A percentile compares a stretch with the other conserved stretches of the same genome.
phyloP scores from a whole-genome alignment of 2,797 vertebrate species.

The Lepidocolaptes lacrymiger region DNA sequence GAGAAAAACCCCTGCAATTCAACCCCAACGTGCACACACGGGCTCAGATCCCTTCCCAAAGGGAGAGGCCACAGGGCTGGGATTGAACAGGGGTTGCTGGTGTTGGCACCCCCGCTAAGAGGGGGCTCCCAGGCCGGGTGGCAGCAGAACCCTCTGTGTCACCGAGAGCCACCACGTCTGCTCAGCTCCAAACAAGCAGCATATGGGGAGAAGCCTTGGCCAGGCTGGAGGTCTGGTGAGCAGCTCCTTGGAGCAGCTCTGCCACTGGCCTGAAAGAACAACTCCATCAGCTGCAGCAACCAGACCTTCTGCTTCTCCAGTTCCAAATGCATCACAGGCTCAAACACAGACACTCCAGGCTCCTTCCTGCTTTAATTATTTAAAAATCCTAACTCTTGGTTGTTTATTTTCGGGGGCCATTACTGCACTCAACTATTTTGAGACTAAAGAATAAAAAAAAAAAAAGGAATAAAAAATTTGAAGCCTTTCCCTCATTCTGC shows the following conservation, averaged over 20 bases:
- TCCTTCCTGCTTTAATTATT: constrained; percentile 49
- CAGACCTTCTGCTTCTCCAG: constrained; percentile 4
- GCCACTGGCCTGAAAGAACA: constrained; percentile 30
- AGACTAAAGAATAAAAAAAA: neutral
- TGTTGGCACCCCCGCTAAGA: fast-evolving
- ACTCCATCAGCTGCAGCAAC: constrained; percentile 10
- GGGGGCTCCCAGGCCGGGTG: neutral
- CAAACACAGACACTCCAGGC: neutral
- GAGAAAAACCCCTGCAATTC: fast-evolving
- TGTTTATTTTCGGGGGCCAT: constrained; percentile 34
- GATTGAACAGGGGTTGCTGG: fast-evolving
- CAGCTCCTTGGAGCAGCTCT: neutral
- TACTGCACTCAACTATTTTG: constrained; percentile 17
- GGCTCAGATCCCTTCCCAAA: neutral
- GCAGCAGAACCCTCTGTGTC: neutral
- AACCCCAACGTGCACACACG: fast-evolving
- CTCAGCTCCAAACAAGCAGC: neutral
- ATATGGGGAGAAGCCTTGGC: neutral
- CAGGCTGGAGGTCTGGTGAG: neutral
- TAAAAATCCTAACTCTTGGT: constrained; percentile 27
- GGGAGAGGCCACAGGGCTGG: fast-evolving
- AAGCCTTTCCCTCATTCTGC: constrained; percentile 67
- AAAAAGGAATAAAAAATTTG: neutral
- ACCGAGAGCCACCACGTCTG: neutral
- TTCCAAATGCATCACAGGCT: neutral